Conservation (phyloP, 2,888 invertebrate genomes). For the Vesta saturnalis region DNA sequence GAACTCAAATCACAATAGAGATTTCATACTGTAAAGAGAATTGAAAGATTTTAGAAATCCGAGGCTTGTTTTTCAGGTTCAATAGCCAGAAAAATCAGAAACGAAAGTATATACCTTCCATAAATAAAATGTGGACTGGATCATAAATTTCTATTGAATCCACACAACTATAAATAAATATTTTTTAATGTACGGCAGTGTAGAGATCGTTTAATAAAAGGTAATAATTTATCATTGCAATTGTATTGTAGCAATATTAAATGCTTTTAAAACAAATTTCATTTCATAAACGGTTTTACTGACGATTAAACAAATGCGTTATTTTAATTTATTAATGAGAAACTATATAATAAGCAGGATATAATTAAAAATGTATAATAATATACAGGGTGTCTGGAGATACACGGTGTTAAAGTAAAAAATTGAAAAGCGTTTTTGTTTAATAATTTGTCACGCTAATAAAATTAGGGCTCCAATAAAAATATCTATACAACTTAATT, state of each 20-base stretch:
- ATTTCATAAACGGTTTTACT: not conserved
- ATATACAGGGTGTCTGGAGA: too few relatives aligned
- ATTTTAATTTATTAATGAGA: too few relatives aligned
- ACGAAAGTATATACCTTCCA: constrained; percentile 43
- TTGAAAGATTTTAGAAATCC: constrained; percentile 52
- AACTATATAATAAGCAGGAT: too few relatives aligned
- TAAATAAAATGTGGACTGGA: constrained; percentile 42
- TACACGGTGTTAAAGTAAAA: too few relatives aligned
- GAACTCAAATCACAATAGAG: constrained; percentile 49
- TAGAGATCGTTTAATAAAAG: constrained; percentile 6
- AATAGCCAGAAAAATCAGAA: constrained; percentile 52
- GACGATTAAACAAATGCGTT: not conserved
- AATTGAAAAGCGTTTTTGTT: too few relatives aligned
- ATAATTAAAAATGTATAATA: too few relatives aligned
- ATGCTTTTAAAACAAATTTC: not conserved
- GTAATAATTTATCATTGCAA: not conserved
- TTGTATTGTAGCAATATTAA: not conserved
- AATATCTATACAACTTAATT: too few relatives aligned
- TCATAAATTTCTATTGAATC: constrained; percentile 45
- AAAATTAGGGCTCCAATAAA: too few relatives aligned
- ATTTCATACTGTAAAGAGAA: constrained; percentile 49
- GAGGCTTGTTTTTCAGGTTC: constrained; percentile 51
- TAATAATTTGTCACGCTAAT: too few relatives aligned
- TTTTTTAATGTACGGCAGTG: constrained; percentile 33
- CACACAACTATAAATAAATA: constrained; percentile 43